These are phyloP conservation scores for Eubucco bourcierii DNA, from an alignment of 2,113 vertebrate species.

Conservation along the genomic window DNA sequence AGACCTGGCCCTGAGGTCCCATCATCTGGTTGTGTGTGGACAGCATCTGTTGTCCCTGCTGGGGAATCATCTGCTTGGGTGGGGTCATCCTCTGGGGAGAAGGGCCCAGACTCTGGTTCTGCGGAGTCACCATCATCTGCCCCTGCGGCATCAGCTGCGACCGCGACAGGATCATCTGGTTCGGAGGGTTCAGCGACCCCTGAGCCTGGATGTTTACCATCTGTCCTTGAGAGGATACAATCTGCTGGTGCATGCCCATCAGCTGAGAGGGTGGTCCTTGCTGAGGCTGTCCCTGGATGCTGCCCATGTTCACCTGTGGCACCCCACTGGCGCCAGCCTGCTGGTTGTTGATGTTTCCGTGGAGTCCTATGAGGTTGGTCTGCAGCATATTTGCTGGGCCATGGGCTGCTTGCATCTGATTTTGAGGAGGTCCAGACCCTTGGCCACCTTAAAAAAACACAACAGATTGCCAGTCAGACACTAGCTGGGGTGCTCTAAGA, in stretches of 20 bases:
- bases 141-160: constrained; percentile 82
- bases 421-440: constrained; percentile 85
- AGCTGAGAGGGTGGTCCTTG: constrained; percentile 91
- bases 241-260: constrained; percentile 93
- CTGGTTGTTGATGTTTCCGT: constrained; percentile 86
- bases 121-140: constrained; percentile 82
- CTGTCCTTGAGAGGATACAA: constrained; percentile 92
- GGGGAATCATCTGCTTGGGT: constrained; percentile 95
- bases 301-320: constrained; percentile 82
- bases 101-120: constrained; percentile 86
- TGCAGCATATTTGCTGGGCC: constrained; percentile 86
- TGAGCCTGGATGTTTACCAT: constrained; percentile 86
- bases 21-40: constrained; percentile 92
- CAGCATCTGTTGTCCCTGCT: constrained; percentile 94
- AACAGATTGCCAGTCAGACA: constrained; percentile 10
- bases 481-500: not conserved
- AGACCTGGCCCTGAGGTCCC: constrained; percentile 90
- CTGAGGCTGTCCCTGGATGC: constrained; percentile 86
- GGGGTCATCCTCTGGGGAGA: constrained; percentile 93
- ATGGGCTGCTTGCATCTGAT: constrained; percentile 87
- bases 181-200: constrained; percentile 81
- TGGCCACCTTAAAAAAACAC: constrained; percentile 74
- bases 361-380: constrained; percentile 88
- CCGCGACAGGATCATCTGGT: constrained; percentile 94
- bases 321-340: constrained; percentile 80